Base-by-base conservation (phyloP, 2,113 vertebrate genomes). In the Cranoglanis bouderius region DNA sequence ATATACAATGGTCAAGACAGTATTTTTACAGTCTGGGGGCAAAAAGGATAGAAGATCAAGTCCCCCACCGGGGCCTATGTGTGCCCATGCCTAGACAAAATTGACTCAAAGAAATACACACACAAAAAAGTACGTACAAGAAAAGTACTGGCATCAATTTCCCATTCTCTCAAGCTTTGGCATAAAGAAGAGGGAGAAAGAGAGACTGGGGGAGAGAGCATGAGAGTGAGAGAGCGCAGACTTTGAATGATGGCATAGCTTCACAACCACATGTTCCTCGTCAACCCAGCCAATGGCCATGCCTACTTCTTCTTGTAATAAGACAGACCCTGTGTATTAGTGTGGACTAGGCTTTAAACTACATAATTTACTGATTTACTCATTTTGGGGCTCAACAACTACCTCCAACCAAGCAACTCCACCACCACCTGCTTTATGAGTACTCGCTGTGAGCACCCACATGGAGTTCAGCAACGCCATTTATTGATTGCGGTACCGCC, bases 231-330 rank as follows among this genome's bases (percentile, higher is more conserved):
- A 91, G 86, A 89, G 61, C 84, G 10, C 63, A 75, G 70, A 53
- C 35, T 63, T 57, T 57, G 74, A 72, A 89, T 86, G 38, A 61
- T 61, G 57, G 32, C 84, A 77, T 43, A 14, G 63, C 77, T 57
- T 81, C 80, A 81, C 55, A 88, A 86, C 85, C 89, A 78, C 86
- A 77, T 61, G 55, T 12, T 87, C 63, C 55, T 43, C 70, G 57
- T 87, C 88, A 75, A 75, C 74, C 57, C 74, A 81, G 61, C 63
- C 55, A 65, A 12, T 59, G 24, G 46, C 32, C 35, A 29, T 51
- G 35, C 10, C 21, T 14, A 40, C 21, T 55, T 59, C 77, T 82
- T 61, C 46, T 14, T 67, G 40, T 59, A 61, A 88, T 81, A 61
- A 88, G 57, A 78, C 70, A 77, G 61, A 46, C 21, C 67, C 63